phyloP scores from a whole-genome alignment of 53 echinoderm and acorn worm species.

The Henricia sp. region DNA sequence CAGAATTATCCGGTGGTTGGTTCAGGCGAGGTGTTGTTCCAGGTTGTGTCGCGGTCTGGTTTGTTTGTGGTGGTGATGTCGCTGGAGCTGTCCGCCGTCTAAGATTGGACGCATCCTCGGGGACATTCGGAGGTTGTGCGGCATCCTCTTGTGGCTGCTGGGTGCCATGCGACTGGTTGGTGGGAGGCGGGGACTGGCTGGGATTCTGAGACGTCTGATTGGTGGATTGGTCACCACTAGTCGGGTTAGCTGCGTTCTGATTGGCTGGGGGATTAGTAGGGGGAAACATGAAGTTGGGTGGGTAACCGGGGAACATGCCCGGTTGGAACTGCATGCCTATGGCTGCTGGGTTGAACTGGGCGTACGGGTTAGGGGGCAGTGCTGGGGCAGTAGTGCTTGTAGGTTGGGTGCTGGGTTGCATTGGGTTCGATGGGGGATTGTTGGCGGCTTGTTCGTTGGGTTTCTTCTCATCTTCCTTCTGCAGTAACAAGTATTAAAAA shows the following conservation, averaged over 20 bases:
- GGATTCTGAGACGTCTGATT: background rate
- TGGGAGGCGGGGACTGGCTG: slow-evolving; percentile 17
- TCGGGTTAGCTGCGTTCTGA: slow-evolving; percentile 4
- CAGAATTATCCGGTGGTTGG: slow-evolving; percentile 24
- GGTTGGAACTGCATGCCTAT: slow-evolving; percentile 58
- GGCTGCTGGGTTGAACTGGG: slow-evolving; percentile 68
- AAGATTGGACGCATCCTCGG: background rate
- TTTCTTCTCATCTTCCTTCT: slow-evolving; percentile 88
- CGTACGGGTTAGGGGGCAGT: slow-evolving; percentile 65
- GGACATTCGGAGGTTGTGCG: background rate
- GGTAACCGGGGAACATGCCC: slow-evolving; percentile 65
- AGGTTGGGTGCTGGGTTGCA: slow-evolving; percentile 2
- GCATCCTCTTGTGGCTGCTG: background rate
- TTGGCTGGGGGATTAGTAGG: slow-evolving; percentile 6
- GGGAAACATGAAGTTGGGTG: slow-evolving; percentile 71
- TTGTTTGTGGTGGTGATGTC: slow-evolving; percentile 2
- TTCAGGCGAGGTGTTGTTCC: slow-evolving; percentile 25
- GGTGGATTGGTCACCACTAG: background rate
- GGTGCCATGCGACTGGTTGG: slow-evolving; percentile 43
- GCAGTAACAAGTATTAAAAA: background rate
- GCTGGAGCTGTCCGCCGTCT: slow-evolving; percentile 36
- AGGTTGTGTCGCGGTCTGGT: slow-evolving; percentile 52
- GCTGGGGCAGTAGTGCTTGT: slow-evolving; percentile 10
- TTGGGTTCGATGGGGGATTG: background rate
- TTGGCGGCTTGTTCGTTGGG: slow-evolving; percentile 5